phyloP scores from a whole-genome alignment of 2,888 invertebrate genomes.

The Phyto melanocephala region DNA sequence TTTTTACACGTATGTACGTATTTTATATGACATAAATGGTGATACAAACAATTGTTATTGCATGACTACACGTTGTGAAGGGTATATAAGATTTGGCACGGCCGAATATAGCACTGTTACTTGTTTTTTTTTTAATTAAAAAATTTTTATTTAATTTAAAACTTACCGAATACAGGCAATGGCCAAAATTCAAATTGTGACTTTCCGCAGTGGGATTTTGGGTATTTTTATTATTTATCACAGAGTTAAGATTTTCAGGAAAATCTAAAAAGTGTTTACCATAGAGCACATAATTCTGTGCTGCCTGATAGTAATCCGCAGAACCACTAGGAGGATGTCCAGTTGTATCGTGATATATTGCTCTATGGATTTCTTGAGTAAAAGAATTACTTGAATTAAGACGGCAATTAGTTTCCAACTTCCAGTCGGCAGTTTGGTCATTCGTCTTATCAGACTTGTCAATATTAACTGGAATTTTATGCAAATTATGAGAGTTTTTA shows the following conservation, averaged over 20 bases:
- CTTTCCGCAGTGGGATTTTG: slow-evolving; percentile 5
- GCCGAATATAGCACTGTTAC: too few species aligned
- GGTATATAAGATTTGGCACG: too few species aligned
- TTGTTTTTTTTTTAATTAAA: too few species aligned
- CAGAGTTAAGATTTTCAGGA: slow-evolving; percentile 66
- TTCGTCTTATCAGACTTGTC: neutral
- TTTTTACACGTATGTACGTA: too few species aligned
- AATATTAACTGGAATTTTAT: neutral
- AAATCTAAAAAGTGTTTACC: slow-evolving; percentile 72
- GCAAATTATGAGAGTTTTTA: neutral
- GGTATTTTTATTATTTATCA: slow-evolving; percentile 49
- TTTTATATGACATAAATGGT: too few species aligned
- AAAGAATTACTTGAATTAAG: slow-evolving; percentile 64
- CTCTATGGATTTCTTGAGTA: slow-evolving; percentile 71
- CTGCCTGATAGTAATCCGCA: slow-evolving; percentile 71
- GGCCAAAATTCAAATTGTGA: slow-evolving; percentile 30
- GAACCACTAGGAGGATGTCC: slow-evolving; percentile 71
- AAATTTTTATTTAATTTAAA: too few species aligned
- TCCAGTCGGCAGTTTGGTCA: slow-evolving; percentile 47
- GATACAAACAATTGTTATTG: too few species aligned
- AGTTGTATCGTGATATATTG: slow-evolving; percentile 69
- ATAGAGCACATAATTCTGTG: slow-evolving; percentile 74
- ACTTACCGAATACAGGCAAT: neutral
- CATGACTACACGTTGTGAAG: too few species aligned
- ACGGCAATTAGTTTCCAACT: slow-evolving; percentile 65